phyloP scores from a whole-genome alignment of 2,113 vertebrate species.

The Eptatretus burgeri region DNA sequence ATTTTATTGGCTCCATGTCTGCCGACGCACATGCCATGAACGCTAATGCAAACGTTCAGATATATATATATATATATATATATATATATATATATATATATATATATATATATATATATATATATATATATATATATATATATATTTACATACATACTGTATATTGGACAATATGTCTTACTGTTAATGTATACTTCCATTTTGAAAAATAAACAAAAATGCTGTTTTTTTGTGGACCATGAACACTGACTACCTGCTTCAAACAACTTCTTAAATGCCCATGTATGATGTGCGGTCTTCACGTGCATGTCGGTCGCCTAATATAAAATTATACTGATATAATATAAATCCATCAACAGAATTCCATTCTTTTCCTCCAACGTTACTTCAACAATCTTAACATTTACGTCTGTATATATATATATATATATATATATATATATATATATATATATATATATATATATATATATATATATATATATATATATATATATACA shows the following conservation, averaged over 20 bases:
- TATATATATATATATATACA: background rate
- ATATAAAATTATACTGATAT: too few species aligned
- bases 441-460: background rate
- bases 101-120: background rate
- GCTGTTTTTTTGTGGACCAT: too few species aligned
- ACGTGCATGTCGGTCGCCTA: too few species aligned
- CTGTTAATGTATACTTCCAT: too few species aligned
- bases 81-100: background rate
- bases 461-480: background rate
- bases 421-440: background rate
- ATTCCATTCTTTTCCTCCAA: too few species aligned
- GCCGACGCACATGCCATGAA: background rate
- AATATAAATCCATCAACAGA: too few species aligned
- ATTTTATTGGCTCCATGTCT: background rate
- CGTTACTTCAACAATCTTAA: too few species aligned
- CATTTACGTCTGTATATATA: background rate
- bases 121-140: background rate
- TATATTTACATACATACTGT: background rate
- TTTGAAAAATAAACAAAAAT: too few species aligned
- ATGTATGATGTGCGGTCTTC: too few species aligned
- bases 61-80: background rate
- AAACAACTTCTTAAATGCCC: too few species aligned
- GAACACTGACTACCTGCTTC: too few species aligned
- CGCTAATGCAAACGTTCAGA: background rate
- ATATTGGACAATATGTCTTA: background rate